A percentile compares a stretch with the other conserved stretches of the same genome.
Evolutionary conservation across 1,140 invertebrate species (phyloP).

Genomic region (Periplaneta americana): DNA sequence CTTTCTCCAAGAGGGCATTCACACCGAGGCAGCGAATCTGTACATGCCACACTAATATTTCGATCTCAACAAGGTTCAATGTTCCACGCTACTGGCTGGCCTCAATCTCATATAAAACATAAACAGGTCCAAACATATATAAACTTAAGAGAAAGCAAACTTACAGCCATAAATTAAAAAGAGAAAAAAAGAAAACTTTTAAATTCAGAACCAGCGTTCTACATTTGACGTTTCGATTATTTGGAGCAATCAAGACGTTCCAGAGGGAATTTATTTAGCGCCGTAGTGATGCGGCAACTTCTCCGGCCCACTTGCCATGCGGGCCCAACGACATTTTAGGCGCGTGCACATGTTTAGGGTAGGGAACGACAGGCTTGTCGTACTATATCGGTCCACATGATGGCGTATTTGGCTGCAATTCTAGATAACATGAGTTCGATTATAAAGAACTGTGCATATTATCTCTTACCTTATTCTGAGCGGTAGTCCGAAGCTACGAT

Average conservation of each 20-base stretch:
- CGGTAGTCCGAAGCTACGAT: too few species aligned
- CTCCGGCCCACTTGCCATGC: neutral
- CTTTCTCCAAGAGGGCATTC: slow-evolving; percentile 1
- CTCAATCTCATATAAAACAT: neutral
- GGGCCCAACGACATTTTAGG: neutral
- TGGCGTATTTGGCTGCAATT: too few species aligned
- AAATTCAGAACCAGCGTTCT: neutral
- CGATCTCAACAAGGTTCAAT: neutral
- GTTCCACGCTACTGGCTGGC: neutral
- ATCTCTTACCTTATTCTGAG: too few species aligned
- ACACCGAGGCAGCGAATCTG: neutral
- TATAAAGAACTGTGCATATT: too few species aligned
- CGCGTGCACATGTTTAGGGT: too few species aligned
- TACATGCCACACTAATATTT: neutral
- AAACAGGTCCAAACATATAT: neutral
- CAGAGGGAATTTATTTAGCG: neutral
- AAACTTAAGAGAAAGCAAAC: neutral
- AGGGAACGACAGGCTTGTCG: too few species aligned
- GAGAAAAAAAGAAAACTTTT: too few species aligned
- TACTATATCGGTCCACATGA: too few species aligned
- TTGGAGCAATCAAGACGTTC: neutral
- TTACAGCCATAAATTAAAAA: neutral
- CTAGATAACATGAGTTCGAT: too few species aligned
- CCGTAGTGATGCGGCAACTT: neutral
- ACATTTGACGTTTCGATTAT: neutral